Percentiles rank a stretch among this genome's conserved stretches.
These are phyloP conservation scores for Drosophila koepferae DNA, from an alignment of 2,888 invertebrate species.

Conservation along the genomic window DNA sequence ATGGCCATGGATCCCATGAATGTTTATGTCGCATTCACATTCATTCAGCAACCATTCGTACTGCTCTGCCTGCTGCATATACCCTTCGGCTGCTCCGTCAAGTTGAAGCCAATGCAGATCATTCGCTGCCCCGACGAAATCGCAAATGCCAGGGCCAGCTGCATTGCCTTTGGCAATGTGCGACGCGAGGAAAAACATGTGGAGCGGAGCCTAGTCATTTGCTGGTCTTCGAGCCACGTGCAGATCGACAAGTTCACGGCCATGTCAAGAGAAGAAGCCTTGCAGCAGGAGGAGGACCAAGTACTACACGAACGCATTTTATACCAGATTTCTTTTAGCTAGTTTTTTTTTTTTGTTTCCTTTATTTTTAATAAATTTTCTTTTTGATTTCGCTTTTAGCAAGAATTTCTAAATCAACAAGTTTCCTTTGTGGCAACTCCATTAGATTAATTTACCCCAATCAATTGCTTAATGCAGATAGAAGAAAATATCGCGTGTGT, in stretches of 20 bases:
- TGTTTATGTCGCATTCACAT: constrained; percentile 37
- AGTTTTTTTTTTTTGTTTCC: too few species aligned
- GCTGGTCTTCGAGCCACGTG: constrained; percentile 30
- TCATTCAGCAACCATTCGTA: constrained; percentile 31
- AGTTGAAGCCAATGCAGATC: constrained; percentile 6
- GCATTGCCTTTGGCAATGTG: constrained; percentile 19
- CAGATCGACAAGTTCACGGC: constrained; percentile 9
- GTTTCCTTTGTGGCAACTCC: not conserved
- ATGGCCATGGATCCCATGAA: constrained; percentile 39
- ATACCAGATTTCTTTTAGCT: not conserved
- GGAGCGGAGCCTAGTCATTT: constrained; percentile 13
- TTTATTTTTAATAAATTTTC: too few species aligned
- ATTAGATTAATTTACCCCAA: not conserved
- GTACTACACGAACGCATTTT: accelerated
- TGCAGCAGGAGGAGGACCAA: not conserved
- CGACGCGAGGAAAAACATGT: accelerated
- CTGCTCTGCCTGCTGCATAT: constrained; percentile 21
- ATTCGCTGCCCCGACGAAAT: not conserved
- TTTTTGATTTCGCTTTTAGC: too few species aligned
- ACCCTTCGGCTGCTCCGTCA: not conserved
- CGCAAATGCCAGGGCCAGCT: constrained; percentile 17
- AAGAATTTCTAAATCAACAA: too few species aligned
- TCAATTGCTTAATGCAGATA: not conserved
- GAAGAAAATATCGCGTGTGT: too few species aligned
- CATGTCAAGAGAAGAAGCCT: not conserved